A percentile compares a stretch with the other conserved stretches of the same genome.
These are phyloP conservation scores for Boloria selene DNA, from an alignment of 2,888 invertebrate genomes.

Conservation along the genomic window DNA sequence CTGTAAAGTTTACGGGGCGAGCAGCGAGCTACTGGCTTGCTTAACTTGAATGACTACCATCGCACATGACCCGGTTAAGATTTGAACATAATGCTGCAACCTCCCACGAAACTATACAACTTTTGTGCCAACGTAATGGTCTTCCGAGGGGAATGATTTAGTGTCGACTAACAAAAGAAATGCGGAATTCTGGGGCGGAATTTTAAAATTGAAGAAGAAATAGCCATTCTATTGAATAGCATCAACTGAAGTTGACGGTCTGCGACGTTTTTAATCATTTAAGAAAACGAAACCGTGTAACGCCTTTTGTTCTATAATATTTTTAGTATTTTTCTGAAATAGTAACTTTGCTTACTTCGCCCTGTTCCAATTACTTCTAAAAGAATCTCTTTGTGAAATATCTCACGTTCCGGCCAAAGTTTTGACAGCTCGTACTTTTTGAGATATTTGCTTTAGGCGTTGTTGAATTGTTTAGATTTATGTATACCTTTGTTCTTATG, in stretches of 20 bases:
- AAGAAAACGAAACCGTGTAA: conserved; percentile 31
- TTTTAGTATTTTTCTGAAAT: conserved; percentile 23
- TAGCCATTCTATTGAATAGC: conserved; percentile 31
- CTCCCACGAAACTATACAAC: conserved; percentile 30
- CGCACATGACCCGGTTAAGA: conserved; percentile 35
- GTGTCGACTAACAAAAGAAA: conserved; percentile 39
- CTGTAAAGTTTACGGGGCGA: not conserved
- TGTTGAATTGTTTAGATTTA: conserved; percentile 36
- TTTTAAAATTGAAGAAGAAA: conserved; percentile 34
- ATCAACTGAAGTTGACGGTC: conserved; percentile 28
- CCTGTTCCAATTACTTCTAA: conserved; percentile 27
- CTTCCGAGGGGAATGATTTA: conserved; percentile 38
- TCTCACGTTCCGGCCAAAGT: conserved; percentile 18
- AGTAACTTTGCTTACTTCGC: conserved; percentile 24
- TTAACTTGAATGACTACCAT: conserved; percentile 14
- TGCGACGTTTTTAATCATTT: conserved; percentile 35
- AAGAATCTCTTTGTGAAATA: conserved; percentile 28
- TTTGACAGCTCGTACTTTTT: conserved; percentile 13
- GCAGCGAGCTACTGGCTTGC: not conserved
- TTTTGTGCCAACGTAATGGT: conserved; percentile 38
- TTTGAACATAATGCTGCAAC: conserved; percentile 31
- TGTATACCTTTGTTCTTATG: conserved; percentile 3
- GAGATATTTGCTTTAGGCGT: conserved; percentile 23
- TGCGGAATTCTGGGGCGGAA: conserved; percentile 32
- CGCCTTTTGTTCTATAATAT: conserved; percentile 27